A percentile compares a stretch with the other conserved stretches of the same genome.
phyloP scores from a whole-genome alignment of 2,888 invertebrate genomes.

The Smittia sp. region DNA sequence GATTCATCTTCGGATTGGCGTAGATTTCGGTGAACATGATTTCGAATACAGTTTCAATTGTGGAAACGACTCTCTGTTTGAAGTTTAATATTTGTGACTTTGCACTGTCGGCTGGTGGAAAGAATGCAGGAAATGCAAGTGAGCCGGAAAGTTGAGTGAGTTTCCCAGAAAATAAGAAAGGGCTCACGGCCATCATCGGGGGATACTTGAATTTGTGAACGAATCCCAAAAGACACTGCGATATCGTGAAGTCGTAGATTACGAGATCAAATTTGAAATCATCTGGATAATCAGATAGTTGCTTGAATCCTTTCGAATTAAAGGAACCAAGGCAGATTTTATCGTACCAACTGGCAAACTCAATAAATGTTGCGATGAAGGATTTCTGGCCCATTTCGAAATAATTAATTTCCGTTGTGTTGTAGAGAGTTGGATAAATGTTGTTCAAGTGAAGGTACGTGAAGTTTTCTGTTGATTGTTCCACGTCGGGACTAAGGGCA shows the following conservation, averaged over 20 bases:
- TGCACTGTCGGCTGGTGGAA: conserved; percentile 42
- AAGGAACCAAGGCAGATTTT: conserved; percentile 42
- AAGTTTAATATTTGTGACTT: background rate
- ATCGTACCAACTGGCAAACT: conserved; percentile 30
- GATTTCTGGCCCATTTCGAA: background rate
- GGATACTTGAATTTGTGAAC: conserved; percentile 47
- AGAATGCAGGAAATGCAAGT: conserved; percentile 44
- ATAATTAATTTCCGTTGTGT: conserved; percentile 29
- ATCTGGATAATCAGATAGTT: conserved; percentile 46
- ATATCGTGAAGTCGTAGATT: conserved; percentile 46
- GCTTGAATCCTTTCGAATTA: conserved; percentile 46
- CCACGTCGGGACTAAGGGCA: conserved; percentile 41
- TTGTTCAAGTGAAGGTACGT: conserved; percentile 41
- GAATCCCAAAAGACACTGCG: conserved; percentile 46
- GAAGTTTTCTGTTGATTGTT: conserved; percentile 40
- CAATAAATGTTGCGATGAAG: background rate
- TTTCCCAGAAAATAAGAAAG: conserved; percentile 43
- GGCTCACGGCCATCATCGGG: conserved; percentile 45
- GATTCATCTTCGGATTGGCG: background rate
- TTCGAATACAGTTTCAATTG: background rate
- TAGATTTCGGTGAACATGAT: background rate
- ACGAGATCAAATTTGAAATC: conserved; percentile 48
- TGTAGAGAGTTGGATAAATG: conserved; percentile 40
- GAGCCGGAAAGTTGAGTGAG: conserved; percentile 42
- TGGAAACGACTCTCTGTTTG: background rate